A percentile compares a stretch with the other conserved stretches of the same genome.
These are phyloP conservation scores for Oreochromis tanganicae DNA, from an alignment of 2,113 vertebrate species.

Conservation along the genomic window DNA sequence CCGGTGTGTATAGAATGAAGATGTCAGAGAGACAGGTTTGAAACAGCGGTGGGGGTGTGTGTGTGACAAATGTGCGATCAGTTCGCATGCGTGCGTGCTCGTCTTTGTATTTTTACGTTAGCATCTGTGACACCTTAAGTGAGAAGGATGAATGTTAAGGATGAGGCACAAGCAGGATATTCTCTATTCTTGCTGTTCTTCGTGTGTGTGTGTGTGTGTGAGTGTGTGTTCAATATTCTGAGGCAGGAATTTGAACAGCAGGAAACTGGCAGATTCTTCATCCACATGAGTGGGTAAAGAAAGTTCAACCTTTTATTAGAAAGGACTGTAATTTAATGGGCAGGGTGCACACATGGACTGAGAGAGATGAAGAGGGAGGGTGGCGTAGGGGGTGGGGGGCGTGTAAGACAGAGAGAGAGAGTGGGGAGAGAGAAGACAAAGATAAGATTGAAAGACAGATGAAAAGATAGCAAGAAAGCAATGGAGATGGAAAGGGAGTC, in stretches of 20 bases:
- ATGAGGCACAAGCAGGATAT: slow-evolving; percentile 9
- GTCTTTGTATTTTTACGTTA: not conserved
- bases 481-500: slow-evolving; percentile 8
- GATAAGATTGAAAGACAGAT: slow-evolving; percentile 33
- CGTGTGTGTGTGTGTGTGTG: not conserved
- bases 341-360: slow-evolving; percentile 70
- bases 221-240: slow-evolving; percentile 46
- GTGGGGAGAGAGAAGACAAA: not conserved
- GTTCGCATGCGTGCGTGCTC: not conserved
- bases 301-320: slow-evolving; percentile 85
- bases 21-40: slow-evolving; percentile 68
- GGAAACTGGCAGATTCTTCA: slow-evolving; percentile 76
- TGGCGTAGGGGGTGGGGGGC: not conserved
- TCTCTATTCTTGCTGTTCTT: not conserved
- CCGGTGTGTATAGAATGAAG: slow-evolving; percentile 72
- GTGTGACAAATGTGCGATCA: slow-evolving; percentile 23
- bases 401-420: not conserved
- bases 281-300: slow-evolving; percentile 78
- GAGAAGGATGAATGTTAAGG: slow-evolving; percentile 43
- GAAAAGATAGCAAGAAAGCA: slow-evolving; percentile 25
- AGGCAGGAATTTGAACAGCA: slow-evolving; percentile 73
- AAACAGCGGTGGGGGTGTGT: slow-evolving; percentile 10
- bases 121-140: slow-evolving; percentile 35
- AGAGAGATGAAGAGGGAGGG: slow-evolving; percentile 54
- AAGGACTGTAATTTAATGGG: slow-evolving; percentile 85